phyloP scores from a whole-genome alignment of 2,888 invertebrate genomes.

The Mesorhabditis belari region DNA sequence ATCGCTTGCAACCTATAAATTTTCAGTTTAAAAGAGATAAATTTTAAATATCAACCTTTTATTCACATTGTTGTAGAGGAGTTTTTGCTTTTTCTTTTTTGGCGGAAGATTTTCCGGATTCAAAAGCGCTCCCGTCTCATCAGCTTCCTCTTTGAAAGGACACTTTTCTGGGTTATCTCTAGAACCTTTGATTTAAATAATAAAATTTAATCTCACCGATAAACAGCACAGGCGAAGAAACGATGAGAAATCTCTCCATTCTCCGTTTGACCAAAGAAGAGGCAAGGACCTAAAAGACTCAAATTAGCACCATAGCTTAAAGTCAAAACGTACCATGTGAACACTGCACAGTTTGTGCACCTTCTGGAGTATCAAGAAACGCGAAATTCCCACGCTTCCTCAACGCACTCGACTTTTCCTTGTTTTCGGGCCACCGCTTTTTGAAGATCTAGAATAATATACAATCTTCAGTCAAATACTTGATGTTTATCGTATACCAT shows the following conservation, averaged over 20 bases:
- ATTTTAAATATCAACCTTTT: not conserved
- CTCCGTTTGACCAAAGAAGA: slow-evolving; percentile 32
- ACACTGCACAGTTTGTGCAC: slow-evolving; percentile 21
- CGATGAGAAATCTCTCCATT: slow-evolving; percentile 5
- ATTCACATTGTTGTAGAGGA: not conserved
- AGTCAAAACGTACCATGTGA: slow-evolving; percentile 20
- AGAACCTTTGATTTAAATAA: not conserved
- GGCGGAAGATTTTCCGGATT: not conserved
- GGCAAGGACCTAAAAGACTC: slow-evolving; percentile 35
- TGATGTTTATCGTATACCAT: too few species aligned
- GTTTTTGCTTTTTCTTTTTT: not conserved
- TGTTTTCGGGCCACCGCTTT: not conserved
- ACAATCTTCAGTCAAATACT: too few species aligned
- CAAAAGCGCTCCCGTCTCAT: slow-evolving; percentile 1
- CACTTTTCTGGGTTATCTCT: slow-evolving; percentile 12
- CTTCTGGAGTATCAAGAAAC: slow-evolving; percentile 18
- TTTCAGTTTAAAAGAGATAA: not conserved
- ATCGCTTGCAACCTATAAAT: slow-evolving; percentile 21
- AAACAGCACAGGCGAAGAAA: slow-evolving; percentile 43
- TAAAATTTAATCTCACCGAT: slow-evolving; percentile 11
- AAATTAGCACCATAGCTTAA: not conserved
- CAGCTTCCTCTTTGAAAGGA: slow-evolving; percentile 7
- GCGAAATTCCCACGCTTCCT: slow-evolving; percentile 22
- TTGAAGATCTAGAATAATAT: not conserved
- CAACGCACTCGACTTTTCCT: slow-evolving; percentile 6